Base-by-base conservation (phyloP, 2,797 vertebrate genomes). In the Cyclura pinguis region DNA sequence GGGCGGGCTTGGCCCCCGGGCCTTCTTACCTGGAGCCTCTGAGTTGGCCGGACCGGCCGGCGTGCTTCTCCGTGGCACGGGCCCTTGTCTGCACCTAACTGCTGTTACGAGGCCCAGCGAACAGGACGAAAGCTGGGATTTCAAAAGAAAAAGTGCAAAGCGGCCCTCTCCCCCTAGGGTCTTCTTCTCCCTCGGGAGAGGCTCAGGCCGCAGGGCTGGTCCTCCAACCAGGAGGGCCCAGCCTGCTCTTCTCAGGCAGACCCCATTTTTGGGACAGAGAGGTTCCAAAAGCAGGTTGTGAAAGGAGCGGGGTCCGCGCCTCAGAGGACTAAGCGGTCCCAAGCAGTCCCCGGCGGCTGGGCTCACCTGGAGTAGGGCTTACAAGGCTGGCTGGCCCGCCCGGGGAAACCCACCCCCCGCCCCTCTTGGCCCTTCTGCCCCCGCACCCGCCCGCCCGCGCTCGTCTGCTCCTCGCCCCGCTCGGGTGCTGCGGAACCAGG, bases 261-360 rank as follows among this genome's bases (percentile, higher is more conserved):
- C 52, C 2, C n/a, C 73, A 76, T 87, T 87, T 64, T 82, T 67
- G 5, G 77, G 64, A 55, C 59, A 2, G 13, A 24, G 35, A 35
- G 20, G 16, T 50, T 90, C 47, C 69, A 50, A 84, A 87, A 76
- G 32, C n/a, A 78, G 83, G 42, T 85, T 76, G 72, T 62, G 57
- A 64, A 59, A 72, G 62, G 55, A 35, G 20, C 67, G 32, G 8
- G 42, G 27, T 29, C 38, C 22, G 27, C 29, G 50, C 32, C 24
- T 62, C 67, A n/a, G n/a, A 64, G 47, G 14, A 42, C 18, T 3
- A 76, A 84, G n/a, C 5, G 32, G 32, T 52, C 73, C n/a, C 52
- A 76, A 76, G 52, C 2, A 47, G 42, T 76, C 69, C 12, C 57
- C 62, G 64, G 38, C 47, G 47, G 52, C 35, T 38, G 22, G 42